A percentile compares a stretch with the other conserved stretches of the same genome.
Evolutionary conservation across 2,113 vertebrate species (phyloP).

Genomic region (Hippocampus mohnikei): DNA sequence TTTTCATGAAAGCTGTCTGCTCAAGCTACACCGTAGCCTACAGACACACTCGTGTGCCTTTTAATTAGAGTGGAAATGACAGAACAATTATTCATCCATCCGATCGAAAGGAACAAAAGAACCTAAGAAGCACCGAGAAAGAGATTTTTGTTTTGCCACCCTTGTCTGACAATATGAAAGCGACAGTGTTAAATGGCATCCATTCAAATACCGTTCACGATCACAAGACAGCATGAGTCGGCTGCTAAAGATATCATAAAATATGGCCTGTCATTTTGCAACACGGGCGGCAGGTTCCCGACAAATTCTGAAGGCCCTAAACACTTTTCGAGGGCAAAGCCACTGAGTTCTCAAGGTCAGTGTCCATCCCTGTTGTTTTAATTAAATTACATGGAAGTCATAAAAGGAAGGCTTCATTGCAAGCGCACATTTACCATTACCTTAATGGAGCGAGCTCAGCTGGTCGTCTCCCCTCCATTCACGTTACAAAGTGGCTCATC

Average conservation of each 20-base stretch:
- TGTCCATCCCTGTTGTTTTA: constrained; percentile 68
- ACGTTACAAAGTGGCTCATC: constrained; percentile 52
- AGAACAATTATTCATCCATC: constrained; percentile 56
- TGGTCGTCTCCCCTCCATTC: constrained; percentile 48
- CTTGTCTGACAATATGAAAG: constrained; percentile 14
- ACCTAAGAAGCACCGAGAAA: constrained; percentile 12
- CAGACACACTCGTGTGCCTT: constrained; percentile 57
- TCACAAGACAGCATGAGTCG: constrained; percentile 17
- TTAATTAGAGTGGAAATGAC: constrained; percentile 57
- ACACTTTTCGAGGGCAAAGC: constrained; percentile 55
- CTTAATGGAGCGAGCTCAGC: constrained; percentile 57
- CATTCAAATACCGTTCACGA: constrained; percentile 9
- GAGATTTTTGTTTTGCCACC: constrained; percentile 3
- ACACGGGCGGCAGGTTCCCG: constrained; percentile 20
- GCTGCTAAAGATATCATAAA: constrained; percentile 23
- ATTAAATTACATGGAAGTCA: constrained; percentile 66
- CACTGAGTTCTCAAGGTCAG: constrained; percentile 63
- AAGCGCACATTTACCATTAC: constrained; percentile 45
- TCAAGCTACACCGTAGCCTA: constrained; percentile 51
- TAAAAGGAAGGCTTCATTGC: constrained; percentile 49
- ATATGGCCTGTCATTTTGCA: constrained; percentile 28
- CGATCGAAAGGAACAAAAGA: constrained; percentile 34
- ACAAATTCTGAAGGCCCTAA: constrained; percentile 43
- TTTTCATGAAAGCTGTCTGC: constrained; percentile 60
- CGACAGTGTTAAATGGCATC: constrained; percentile 9